Evolutionary conservation across 2,113 vertebrate species (phyloP).

Genomic region (Lipophrys pholis): DNA sequence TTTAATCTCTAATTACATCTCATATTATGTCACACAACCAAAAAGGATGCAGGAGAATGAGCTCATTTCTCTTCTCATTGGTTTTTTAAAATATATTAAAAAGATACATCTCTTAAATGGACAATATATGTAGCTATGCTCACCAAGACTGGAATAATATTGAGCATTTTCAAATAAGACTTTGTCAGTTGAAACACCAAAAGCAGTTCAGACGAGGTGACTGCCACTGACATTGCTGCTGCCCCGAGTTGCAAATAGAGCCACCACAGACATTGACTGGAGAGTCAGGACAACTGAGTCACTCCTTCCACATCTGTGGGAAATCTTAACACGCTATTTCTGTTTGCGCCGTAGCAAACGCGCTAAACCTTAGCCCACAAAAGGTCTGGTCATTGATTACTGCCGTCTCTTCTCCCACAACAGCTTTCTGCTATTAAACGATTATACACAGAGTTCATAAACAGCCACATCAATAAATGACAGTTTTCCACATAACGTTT

Average conservation of each 20-base stretch:
- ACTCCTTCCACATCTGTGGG: conserved; percentile 62
- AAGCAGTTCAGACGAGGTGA: conserved; percentile 11
- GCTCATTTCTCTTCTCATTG: too few relatives aligned
- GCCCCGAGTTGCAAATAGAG: conserved; percentile 18
- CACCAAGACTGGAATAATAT: background rate
- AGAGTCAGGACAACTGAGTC: conserved; percentile 58
- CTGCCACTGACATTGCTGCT: conserved; percentile 3
- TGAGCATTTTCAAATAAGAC: background rate
- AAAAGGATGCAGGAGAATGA: too few relatives aligned
- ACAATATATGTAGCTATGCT: background rate
- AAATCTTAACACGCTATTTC: conserved; percentile 37
- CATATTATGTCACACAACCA: too few relatives aligned
- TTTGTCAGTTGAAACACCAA: background rate
- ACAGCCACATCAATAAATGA: background rate
- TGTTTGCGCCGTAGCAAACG: conserved; percentile 17
- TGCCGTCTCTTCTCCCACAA: background rate
- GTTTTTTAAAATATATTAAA: too few relatives aligned
- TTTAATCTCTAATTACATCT: too few relatives aligned
- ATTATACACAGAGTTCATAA: background rate
- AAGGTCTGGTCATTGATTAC: background rate
- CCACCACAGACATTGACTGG: conserved; percentile 31
- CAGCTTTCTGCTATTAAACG: background rate
- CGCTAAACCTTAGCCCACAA: background rate
- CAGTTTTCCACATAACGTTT: background rate
- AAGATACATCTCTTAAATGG: background rate